Evolutionary conservation across 2,797 vertebrate species (phyloP).

Genomic region (Rhadinocentrus ornatus): DNA sequence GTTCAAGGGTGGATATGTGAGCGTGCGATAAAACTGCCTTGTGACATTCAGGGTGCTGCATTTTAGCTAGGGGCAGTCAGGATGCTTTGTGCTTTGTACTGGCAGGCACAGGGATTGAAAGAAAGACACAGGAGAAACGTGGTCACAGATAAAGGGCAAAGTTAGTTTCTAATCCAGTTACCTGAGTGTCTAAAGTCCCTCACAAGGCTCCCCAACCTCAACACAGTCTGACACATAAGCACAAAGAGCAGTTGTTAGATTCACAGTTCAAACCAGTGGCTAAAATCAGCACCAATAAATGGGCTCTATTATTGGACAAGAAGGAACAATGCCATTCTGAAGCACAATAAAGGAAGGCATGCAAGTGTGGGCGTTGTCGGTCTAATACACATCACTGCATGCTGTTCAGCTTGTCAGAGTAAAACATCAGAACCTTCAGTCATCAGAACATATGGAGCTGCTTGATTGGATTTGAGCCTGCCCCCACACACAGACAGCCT

Average conservation of each 20-base stretch:
- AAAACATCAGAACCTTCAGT: conserved; percentile 56
- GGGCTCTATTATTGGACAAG: conserved; percentile 32
- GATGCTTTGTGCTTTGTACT: conserved; percentile 56
- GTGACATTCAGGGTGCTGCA: conserved; percentile 52
- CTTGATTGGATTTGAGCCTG: conserved; percentile 61
- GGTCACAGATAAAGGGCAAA: conserved; percentile 52
- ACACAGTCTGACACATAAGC: conserved; percentile 81
- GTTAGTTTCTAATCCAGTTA: conserved; percentile 68
- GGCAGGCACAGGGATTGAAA: conserved; percentile 67
- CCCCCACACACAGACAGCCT: conserved; percentile 44
- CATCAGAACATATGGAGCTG: conserved; percentile 60
- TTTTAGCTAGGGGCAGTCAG: conserved; percentile 47
- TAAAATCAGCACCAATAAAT: conserved; percentile 43
- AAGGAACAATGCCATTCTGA: conserved; percentile 35
- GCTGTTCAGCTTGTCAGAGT: conserved; percentile 50
- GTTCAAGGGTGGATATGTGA: conserved; percentile 55
- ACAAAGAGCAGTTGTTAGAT: conserved; percentile 81
- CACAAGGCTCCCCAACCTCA: conserved; percentile 80
- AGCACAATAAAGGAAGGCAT: conserved; percentile 11
- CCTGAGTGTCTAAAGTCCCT: conserved; percentile 82
- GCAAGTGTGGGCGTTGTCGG: conserved; percentile 39
- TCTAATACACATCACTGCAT: conserved; percentile 32
- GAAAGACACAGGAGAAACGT: conserved; percentile 58
- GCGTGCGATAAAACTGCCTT: conserved; percentile 41
- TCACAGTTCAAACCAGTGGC: conserved; percentile 56